These are phyloP conservation scores for Drosophila triauraria DNA, from an alignment of 1,140 invertebrate species.

Conservation along the genomic window DNA sequence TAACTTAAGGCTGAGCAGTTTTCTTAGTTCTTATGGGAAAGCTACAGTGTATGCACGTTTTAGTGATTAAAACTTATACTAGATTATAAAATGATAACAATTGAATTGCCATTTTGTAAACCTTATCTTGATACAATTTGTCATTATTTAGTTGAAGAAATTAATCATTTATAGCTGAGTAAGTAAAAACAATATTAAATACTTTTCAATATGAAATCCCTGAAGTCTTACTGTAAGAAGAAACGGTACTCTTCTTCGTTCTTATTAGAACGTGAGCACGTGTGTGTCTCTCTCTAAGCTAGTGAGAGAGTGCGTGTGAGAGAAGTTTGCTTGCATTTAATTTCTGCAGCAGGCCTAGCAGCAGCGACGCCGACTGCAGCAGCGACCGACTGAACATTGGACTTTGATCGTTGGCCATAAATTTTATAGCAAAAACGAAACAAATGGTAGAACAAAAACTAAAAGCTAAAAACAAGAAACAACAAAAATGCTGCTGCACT, in stretches of 20 bases:
- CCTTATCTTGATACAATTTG: neutral
- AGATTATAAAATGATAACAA: neutral
- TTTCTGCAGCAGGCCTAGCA: conserved; percentile 32
- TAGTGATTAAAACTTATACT: neutral
- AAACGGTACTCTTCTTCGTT: conserved; percentile 21
- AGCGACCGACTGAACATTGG: conserved; percentile 76
- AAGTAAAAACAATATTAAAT: too few relatives aligned
- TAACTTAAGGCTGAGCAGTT: neutral
- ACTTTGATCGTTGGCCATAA: conserved; percentile 81
- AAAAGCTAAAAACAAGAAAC: conserved; percentile 56
- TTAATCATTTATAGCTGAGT: too few relatives aligned
- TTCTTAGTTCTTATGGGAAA: too few relatives aligned
- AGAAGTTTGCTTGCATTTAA: conserved; percentile 15
- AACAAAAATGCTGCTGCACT: conserved; percentile 31
- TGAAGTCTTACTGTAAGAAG: too few relatives aligned
- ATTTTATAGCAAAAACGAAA: conserved; percentile 71
- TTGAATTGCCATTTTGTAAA: neutral
- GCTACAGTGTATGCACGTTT: neutral
- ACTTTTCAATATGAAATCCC: too few relatives aligned
- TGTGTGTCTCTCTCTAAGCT: conserved; percentile 9
- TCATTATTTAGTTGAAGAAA: neutral
- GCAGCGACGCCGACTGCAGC: conserved; percentile 12
- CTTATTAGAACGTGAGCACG: conserved; percentile 27
- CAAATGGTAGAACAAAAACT: conserved; percentile 44
- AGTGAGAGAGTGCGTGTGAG: neutral